Evolutionary conservation across 2,113 vertebrate genomes (phyloP).

Genomic region (Oryctolagus cuniculus): mOryCun1.1 NC_091453.1:117548501-117549000

Average conservation of each 20-base stretch:
- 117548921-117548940: not conserved
- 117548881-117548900: not conserved
- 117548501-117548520: not conserved
- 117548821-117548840: not conserved
- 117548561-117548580: slow-evolving; percentile 19
- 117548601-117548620: not conserved
- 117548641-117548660: slow-evolving; percentile 34
- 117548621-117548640: slow-evolving; percentile 27
- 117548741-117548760: not conserved
- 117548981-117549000: not conserved
- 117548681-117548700: not conserved
- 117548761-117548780: not conserved
- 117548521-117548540: not conserved
- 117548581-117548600: slow-evolving; percentile 13
- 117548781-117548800: not conserved
- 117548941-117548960: not conserved
- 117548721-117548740: not conserved
- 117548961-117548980: not conserved
- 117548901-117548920: not conserved
- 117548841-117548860: not conserved
- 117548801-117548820: not conserved
- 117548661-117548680: slow-evolving; percentile 45
- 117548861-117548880: not conserved
- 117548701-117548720: not conserved
- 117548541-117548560: not conserved